Base-by-base conservation (phyloP, 2,797 vertebrate genomes). In the Botia almorhae region DNA sequence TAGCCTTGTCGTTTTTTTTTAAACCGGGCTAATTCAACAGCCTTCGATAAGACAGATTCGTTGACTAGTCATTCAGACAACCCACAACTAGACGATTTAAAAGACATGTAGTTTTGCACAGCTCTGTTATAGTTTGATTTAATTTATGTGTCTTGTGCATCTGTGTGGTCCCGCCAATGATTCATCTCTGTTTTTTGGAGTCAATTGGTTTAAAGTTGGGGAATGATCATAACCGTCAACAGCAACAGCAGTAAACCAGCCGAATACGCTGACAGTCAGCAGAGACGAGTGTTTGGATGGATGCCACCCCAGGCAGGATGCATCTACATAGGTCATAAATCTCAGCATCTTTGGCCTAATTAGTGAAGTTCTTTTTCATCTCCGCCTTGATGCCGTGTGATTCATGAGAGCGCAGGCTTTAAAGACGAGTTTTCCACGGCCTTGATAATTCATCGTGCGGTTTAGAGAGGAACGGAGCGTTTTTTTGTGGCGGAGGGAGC, bases 291-390 rank as follows among this genome's bases (percentile, higher is more conserved):
- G 46, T 68, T 21, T 33, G 74, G 74, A 77, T 17, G 63, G 60
- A 58, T 77, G 23, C 50, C 12, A 29, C 74, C 16, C 23, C 1
- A n/a, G 53, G 26, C 53, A 61, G 67, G 67, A 78, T 70, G 26
- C 67, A 64, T 21, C 58, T 56, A 60, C n/a, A 60, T 8, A 46
- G 51, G 10, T 68, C 70, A 53, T 92, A 91, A 93, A 91, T 85
- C 74, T 83, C 81, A 83, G 83, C 82, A 79, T 77, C 81, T 82
- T 58, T 81, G 83, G 85, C 82, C 81, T 88, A 89, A 90, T 90
- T 90, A 91, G 78, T 68, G 43, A 48, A 82, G 48, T 56, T 68
- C 80, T 87, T 90, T 60, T 93, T 91, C 82, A 88, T 91, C 87
- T 82, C 55, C 21, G 14, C 90, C 81, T 88, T 80, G 82, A 39